A percentile compares a stretch with the other conserved stretches of the same genome.
These are phyloP conservation scores for Temnothorax curvispinosus DNA, from an alignment of 1,140 invertebrate species.

Conservation along the genomic window DNA sequence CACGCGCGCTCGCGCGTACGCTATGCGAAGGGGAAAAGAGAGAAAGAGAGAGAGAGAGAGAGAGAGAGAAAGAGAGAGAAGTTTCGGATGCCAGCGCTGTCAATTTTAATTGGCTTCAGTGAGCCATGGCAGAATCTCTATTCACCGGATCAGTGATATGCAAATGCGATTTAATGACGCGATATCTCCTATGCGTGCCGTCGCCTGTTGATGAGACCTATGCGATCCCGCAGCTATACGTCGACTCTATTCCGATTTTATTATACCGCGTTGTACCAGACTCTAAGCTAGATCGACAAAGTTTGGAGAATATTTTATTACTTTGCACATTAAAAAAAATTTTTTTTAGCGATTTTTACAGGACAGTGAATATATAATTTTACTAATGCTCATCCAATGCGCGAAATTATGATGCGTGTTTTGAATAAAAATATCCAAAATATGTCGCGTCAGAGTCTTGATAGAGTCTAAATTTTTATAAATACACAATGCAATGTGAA, in stretches of 20 bases:
- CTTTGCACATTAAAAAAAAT: neutral
- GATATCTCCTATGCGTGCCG: slow-evolving; percentile 75
- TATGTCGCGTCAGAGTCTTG: neutral
- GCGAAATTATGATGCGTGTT: neutral
- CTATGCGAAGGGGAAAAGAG: slow-evolving; percentile 39
- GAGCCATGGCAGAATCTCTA: slow-evolving; percentile 75
- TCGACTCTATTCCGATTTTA: slow-evolving; percentile 42
- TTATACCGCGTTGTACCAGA: slow-evolving; percentile 8
- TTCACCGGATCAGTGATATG: slow-evolving; percentile 81
- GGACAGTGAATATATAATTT: neutral
- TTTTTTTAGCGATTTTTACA: slow-evolving; percentile 11
- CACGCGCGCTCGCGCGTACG: slow-evolving; percentile 59
- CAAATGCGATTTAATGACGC: slow-evolving; percentile 83
- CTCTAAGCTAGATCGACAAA: slow-evolving; percentile 22
- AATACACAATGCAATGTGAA: neutral
- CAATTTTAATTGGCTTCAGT: slow-evolving; percentile 81
- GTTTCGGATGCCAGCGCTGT: slow-evolving; percentile 73
- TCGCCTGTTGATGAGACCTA: slow-evolving; percentile 67
- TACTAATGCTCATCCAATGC: neutral
- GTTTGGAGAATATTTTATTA: slow-evolving; percentile 14
- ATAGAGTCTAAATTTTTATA: neutral
- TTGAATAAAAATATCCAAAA: neutral
- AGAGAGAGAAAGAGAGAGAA: slow-evolving; percentile 33
- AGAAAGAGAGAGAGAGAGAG: slow-evolving; percentile 23
- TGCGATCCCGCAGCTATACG: slow-evolving; percentile 31